Evolutionary conservation across 2,888 invertebrate species (phyloP), one percentile per base, ranked within the genome.

Genomic region (Drosophila niveifrons): DNA sequence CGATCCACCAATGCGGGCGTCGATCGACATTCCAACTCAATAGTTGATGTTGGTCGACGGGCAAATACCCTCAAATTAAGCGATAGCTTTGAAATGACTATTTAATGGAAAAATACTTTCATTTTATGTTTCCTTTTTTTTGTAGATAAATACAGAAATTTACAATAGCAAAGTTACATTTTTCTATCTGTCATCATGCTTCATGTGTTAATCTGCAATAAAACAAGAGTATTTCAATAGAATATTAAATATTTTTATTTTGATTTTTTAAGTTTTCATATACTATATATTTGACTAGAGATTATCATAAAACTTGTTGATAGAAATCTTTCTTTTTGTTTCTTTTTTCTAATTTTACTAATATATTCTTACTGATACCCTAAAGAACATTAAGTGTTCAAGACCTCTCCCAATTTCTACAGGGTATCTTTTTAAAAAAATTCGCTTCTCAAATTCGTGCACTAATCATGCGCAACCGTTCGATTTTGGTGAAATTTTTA

Each of bases 391-490:
- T 3, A 11, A 34, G 3, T 11, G 3, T 3, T 4, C 13, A 11
- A 36, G 0, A 13, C 6, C 11, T 10, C 3, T 28, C 7, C 0
- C 3, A 1, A 9, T 6, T 10, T 2, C 4, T 46, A 53, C 48
- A 72, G 72, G 63, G 72, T 75, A 75, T 59, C n/a, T 13, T 9
- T 15, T 56, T 23, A 1, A n/a, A 39, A 18, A 56, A 58, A 66
- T 76, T 70, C 68, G 76, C 76, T 66, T 71, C 52, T 75, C 59
- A 46, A 78, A 78, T 72, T 80, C 63, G 80, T 73, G 72, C 73
- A 73, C 67, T 84, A 88, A 88, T 87, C 86, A 87, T 88, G 86
- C 86, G 86, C 84, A 87, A 77, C 89, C 89, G 75, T 76, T 78
- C 73, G 74, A 72, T 73, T 75, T 79, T 80, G 79, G 77, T 85